Evolutionary conservation across 2,113 vertebrate species (phyloP).

Genomic region (Myotis davidii): DNA sequence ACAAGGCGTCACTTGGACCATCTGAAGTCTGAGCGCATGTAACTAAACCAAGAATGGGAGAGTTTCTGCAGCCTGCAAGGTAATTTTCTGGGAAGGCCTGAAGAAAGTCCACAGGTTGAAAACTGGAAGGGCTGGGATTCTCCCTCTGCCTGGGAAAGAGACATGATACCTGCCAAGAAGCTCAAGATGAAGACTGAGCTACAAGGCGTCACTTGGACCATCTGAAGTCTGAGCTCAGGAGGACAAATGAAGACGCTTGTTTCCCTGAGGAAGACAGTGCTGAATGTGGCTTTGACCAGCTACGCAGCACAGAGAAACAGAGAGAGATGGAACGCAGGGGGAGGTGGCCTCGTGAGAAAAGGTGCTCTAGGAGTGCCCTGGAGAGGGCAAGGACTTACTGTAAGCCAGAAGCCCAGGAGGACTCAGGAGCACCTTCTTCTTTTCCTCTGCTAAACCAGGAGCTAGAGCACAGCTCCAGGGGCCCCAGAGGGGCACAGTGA

Average conservation of each 20-base stretch:
- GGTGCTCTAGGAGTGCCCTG: not conserved
- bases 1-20: accelerated
- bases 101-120: not conserved
- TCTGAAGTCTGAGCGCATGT: accelerated
- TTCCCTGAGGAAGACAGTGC: not conserved
- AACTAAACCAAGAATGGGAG: not conserved
- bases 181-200: not conserved
- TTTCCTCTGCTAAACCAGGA: not conserved
- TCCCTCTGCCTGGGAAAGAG: not conserved
- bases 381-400: not conserved
- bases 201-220: accelerated
- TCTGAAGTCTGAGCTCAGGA: not conserved
- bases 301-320: not conserved
- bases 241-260: too few species aligned
- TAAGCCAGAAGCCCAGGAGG: not conserved
- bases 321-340: not conserved
- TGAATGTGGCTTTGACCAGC: accelerated
- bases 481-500: not conserved
- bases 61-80: not conserved
- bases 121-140: not conserved
- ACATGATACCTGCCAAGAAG: not conserved
- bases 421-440: not conserved
- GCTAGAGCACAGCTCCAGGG: not conserved
- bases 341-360: not conserved
- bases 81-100: not conserved